These are phyloP conservation scores for Liposcelis brunnea DNA, from an alignment of 2,888 invertebrate genomes.

Conservation along the genomic window DNA sequence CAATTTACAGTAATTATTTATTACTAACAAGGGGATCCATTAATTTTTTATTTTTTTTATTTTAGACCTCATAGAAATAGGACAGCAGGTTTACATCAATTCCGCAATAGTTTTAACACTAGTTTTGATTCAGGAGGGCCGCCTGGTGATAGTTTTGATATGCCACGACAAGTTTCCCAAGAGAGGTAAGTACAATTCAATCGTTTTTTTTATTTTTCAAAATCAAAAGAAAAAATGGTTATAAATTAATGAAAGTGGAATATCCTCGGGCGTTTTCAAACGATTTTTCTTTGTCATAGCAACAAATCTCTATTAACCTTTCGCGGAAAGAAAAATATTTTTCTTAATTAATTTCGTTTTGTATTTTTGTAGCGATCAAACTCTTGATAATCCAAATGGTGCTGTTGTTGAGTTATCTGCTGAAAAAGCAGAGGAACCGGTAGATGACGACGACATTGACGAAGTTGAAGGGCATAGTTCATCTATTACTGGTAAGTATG, in stretches of 20 bases:
- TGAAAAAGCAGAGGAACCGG: too few relatives aligned
- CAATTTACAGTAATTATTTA: neutral
- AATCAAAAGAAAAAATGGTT: too few relatives aligned
- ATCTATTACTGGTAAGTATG: conserved; percentile 51
- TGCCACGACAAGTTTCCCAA: neutral
- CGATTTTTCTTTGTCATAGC: too few relatives aligned
- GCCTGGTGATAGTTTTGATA: neutral
- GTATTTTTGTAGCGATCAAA: conserved; percentile 21
- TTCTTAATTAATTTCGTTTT: conserved; percentile 2
- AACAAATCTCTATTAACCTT: too few relatives aligned
- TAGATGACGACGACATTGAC: too few relatives aligned
- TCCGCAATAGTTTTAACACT: neutral
- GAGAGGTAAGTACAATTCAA: conserved; percentile 6
- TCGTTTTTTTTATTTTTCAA: neutral
- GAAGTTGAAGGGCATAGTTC: too few relatives aligned
- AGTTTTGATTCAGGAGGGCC: conserved; percentile 4
- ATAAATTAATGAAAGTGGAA: too few relatives aligned
- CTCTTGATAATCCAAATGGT: too few relatives aligned
- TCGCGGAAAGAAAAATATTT: conserved; percentile 5
- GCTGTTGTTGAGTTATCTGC: too few relatives aligned
- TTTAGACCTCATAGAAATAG: neutral
- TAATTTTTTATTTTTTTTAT: neutral
- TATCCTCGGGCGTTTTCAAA: too few relatives aligned
- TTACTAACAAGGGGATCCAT: neutral
- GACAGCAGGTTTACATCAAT: conserved; percentile 1